Evolutionary conservation across 1,140 invertebrate species (phyloP).

Genomic region (Aporrectodea caliginosa): DNA sequence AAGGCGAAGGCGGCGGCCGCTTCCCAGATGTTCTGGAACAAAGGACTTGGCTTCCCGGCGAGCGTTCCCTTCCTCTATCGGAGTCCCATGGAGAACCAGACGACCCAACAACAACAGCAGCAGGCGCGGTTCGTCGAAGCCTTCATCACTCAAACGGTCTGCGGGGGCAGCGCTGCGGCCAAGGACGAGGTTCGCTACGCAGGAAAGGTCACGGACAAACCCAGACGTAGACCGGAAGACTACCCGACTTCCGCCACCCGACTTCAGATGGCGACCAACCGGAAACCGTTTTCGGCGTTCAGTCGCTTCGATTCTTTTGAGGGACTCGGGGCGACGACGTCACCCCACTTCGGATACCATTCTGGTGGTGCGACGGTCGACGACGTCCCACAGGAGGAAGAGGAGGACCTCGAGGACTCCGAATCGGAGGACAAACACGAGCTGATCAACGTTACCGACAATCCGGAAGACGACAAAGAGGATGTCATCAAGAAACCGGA

Average conservation of each 20-base stretch:
- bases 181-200: background rate
- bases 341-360: no score
- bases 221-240: background rate
- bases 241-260: background rate
- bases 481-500: no score
- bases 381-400: no score
- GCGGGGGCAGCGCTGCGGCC: no score
- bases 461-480: background rate
- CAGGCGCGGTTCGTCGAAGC: background rate
- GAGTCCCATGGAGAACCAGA: background rate
- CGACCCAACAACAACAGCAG: background rate
- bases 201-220: background rate
- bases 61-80: background rate
- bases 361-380: no score
- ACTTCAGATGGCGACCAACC: background rate
- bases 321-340: no score
- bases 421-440: background rate
- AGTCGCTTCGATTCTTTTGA: background rate
- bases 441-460: background rate
- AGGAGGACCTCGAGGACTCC: background rate
- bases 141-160: background rate
- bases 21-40: background rate
- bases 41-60: background rate
- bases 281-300: background rate
- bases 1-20: background rate